phyloP scores from a whole-genome alignment of 1,140 invertebrate species.

The Leptonema lineaticorne region DNA sequence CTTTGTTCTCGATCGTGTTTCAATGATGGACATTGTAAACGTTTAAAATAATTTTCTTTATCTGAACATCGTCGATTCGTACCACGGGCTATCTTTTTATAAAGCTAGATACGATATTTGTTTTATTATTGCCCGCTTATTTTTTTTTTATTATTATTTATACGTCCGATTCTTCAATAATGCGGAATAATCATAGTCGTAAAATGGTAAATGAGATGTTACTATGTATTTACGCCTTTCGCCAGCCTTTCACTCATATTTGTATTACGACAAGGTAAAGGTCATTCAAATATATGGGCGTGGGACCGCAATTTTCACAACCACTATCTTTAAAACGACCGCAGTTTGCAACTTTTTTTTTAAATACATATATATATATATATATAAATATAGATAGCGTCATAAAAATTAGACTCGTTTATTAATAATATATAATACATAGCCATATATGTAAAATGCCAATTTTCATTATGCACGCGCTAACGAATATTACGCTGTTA shows the following conservation, averaged over 20 bases:
- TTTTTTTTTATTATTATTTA: background rate
- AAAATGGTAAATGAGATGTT: slow-evolving; percentile 14
- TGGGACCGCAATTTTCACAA: too few species aligned
- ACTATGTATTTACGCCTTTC: slow-evolving; percentile 16
- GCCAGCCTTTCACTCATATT: slow-evolving; percentile 6
- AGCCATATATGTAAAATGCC: too few species aligned
- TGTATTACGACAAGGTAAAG: slow-evolving; percentile 5
- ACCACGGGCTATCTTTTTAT: background rate
- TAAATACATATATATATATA: too few species aligned
- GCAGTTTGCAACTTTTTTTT: too few species aligned
- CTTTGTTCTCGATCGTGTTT: background rate
- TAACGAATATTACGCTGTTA: too few species aligned
- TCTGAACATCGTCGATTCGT: slow-evolving; percentile 4
- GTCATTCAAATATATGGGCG: slow-evolving; percentile 10
- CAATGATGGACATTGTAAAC: slow-evolving; percentile 14
- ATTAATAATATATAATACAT: too few species aligned
- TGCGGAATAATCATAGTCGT: slow-evolving; percentile 1
- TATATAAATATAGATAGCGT: too few species aligned
- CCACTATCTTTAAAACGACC: too few species aligned
- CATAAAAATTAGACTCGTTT: too few species aligned
- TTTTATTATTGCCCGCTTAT: background rate
- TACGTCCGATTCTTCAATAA: slow-evolving; percentile 4
- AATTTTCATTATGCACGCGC: too few species aligned
- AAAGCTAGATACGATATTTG: too few species aligned
- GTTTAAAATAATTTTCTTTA: slow-evolving; percentile 9